phyloP scores from a whole-genome alignment of 2,888 invertebrate genomes.

The Mythimna lalbum region DNA sequence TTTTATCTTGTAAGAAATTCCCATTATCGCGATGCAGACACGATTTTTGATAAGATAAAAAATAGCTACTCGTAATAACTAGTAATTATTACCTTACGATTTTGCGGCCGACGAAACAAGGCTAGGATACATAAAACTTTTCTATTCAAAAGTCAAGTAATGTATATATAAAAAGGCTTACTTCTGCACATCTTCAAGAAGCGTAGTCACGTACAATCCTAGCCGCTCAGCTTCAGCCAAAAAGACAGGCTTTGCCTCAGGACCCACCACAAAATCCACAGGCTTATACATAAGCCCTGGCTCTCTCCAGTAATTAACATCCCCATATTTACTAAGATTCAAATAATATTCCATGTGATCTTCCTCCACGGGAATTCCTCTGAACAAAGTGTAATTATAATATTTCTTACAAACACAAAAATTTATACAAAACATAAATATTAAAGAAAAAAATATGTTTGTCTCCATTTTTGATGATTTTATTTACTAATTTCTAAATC shows the following conservation, averaged over 20 bases:
- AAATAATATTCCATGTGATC: slow-evolving; percentile 74
- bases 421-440: slow-evolving; percentile 31
- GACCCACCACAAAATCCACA: slow-evolving; percentile 78
- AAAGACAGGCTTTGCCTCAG: slow-evolving; percentile 68
- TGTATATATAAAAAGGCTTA: no score
- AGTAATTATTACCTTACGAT: no score
- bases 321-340: slow-evolving; percentile 65
- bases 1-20: no score
- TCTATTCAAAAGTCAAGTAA: no score
- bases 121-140: no score
- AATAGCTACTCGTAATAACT: no score
- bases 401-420: slow-evolving; percentile 59
- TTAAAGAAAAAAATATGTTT: slow-evolving; percentile 11
- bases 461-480: slow-evolving; percentile 45
- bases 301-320: slow-evolving; percentile 78
- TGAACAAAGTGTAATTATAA: slow-evolving; percentile 77
- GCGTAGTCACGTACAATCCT: slow-evolving; percentile 72
- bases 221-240: slow-evolving; percentile 61
- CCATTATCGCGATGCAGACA: no score
- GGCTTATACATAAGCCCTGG: slow-evolving; percentile 73
- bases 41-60: no score
- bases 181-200: slow-evolving; percentile 80
- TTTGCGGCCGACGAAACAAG: no score
- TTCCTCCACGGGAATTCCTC: slow-evolving; percentile 73
- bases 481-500: slow-evolving; percentile 14